Conservation (phyloP, 2,797 vertebrate species). For the Rhinatrema bivittatum region DNA sequence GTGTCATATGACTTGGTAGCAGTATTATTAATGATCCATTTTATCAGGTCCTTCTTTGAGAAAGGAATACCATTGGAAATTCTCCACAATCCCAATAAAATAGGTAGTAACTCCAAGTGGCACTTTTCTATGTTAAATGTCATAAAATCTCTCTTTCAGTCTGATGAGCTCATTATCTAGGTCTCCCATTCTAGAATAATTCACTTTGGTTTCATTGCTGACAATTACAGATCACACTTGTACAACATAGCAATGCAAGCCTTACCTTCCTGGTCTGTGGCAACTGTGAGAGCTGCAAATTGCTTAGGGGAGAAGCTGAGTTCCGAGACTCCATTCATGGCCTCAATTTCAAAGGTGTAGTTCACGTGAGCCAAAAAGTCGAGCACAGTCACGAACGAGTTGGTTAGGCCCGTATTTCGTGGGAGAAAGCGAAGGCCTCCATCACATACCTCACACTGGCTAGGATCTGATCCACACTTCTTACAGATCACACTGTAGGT, state of each 20-base stretch:
- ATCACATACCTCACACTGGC: conserved; percentile 79
- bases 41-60: no score
- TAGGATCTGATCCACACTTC: conserved; percentile 68
- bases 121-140: no score
- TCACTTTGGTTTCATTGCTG: background rate
- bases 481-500: conserved; percentile 90
- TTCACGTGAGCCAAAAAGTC: conserved; percentile 88
- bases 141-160: no score
- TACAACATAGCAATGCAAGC: conserved; percentile 1
- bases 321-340: conserved; percentile 88
- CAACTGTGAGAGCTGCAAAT: conserved; percentile 81
- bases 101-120: no score
- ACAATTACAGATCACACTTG: background rate
- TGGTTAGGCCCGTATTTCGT: conserved; percentile 75
- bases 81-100: no score
- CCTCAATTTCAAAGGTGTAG: conserved; percentile 96
- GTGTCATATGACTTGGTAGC: no score
- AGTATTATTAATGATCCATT: no score
- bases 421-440: conserved; percentile 86
- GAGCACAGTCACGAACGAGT: conserved; percentile 75
- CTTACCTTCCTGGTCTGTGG: conserved; percentile 90
- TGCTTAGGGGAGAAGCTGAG: conserved; percentile 82
- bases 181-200: background rate
- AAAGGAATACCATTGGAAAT: no score
- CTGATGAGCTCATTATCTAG: background rate